A percentile compares a stretch with the other conserved stretches of the same genome.
Conservation (phyloP, 1,140 invertebrate species). For the Pemphigus obesinymphae region DNA sequence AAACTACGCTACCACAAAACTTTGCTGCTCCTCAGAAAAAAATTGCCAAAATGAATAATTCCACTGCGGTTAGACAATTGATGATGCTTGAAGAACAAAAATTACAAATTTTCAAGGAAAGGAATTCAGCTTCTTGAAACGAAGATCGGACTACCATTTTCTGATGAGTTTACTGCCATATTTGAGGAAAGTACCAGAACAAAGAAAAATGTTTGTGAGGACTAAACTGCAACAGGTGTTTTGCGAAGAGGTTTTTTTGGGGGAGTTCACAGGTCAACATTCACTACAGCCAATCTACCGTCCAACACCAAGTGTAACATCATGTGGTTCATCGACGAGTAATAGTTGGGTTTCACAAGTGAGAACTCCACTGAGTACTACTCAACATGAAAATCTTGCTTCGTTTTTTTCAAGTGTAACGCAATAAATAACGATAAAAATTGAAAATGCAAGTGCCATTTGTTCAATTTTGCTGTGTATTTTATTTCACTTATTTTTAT, state of each 20-base stretch:
- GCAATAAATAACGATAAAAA: not conserved
- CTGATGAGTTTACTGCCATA: slow-evolving; percentile 17
- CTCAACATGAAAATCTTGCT: not conserved
- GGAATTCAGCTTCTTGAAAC: not conserved
- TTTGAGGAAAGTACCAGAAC: not conserved
- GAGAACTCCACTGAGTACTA: not conserved
- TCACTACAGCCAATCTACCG: not conserved
- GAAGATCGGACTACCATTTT: slow-evolving; percentile 8
- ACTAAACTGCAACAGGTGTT: slow-evolving; percentile 1
- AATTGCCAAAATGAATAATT: not conserved
- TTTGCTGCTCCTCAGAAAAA: not conserved
- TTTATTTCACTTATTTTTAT: not conserved
- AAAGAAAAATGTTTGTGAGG: slow-evolving; percentile 8
- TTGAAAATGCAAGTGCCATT: not conserved
- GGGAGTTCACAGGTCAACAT: not conserved
- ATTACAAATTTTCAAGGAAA: not conserved
- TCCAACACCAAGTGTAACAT: not conserved
- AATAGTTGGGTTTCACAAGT: not conserved
- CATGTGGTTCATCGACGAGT: not conserved
- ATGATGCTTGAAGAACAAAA: not conserved
- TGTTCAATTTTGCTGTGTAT: not conserved
- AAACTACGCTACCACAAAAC: not conserved
- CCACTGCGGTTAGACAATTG: not conserved
- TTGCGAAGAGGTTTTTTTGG: not conserved
- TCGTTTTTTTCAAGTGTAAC: not conserved